Evolutionary conservation across 1,140 invertebrate species (phyloP).

Genomic region (Hycleus cichorii): DNA sequence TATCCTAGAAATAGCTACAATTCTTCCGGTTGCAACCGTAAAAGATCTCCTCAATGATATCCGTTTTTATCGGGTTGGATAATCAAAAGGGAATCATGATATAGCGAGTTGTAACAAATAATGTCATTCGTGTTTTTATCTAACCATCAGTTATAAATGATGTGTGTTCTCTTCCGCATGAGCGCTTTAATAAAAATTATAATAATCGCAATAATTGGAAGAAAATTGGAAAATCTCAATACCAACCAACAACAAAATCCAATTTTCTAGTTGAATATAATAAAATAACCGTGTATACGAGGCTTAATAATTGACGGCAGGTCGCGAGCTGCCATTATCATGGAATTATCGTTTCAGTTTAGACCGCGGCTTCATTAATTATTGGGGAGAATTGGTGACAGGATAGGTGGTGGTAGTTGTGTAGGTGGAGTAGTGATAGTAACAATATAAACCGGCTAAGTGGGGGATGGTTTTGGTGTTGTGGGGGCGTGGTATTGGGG

Average conservation of each 20-base stretch:
- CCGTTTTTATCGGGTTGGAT: too few species aligned
- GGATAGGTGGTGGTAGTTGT: conserved; percentile 25
- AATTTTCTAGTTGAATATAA: not conserved
- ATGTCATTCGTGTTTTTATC: too few species aligned
- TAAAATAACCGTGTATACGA: not conserved
- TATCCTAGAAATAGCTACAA: too few species aligned
- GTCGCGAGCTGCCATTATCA: conserved; percentile 39
- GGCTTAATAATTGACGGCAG: conserved; percentile 31
- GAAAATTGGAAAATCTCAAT: not conserved
- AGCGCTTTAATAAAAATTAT: not conserved
- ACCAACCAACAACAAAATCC: not conserved
- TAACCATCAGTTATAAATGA: too few species aligned
- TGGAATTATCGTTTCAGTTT: conserved; percentile 43
- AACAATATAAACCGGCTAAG: conserved; percentile 1
- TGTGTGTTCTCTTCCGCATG: not conserved
- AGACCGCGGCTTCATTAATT: conserved; percentile 40
- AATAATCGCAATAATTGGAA: too few species aligned
- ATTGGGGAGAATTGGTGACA: conserved; percentile 36
- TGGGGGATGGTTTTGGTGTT: conserved; percentile 9
- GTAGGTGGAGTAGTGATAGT: conserved; percentile 25
- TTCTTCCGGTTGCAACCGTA: too few species aligned
- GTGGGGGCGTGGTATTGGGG: conserved; percentile 11
- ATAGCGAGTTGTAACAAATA: too few species aligned
- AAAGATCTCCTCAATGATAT: too few species aligned
- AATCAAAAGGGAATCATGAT: too few species aligned